A percentile compares a stretch with the other conserved stretches of the same genome.
Evolutionary conservation across 2,113 vertebrate species (phyloP).

Genomic region (Rhabdomys dilectus): DNA sequence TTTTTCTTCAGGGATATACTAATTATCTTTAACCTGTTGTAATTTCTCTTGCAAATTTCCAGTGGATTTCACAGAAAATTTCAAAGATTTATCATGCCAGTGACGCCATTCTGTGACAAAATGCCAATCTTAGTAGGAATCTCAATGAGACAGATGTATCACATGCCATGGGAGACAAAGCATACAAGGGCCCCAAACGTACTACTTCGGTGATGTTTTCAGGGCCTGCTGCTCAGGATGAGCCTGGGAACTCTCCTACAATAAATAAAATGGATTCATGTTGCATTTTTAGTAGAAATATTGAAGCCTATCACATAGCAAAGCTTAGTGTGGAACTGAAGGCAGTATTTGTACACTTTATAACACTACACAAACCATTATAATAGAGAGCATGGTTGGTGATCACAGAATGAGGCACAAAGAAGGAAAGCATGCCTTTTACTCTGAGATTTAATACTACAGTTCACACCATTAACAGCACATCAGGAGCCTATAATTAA

Average conservation of each 20-base stretch:
- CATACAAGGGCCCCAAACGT: not conserved
- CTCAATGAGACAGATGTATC: not conserved
- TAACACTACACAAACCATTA: not conserved
- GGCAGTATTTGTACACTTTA: not conserved
- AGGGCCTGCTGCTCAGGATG: not conserved
- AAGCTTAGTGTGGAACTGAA: not conserved
- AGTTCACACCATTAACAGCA: not conserved
- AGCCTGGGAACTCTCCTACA: not conserved
- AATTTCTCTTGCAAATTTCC: not conserved
- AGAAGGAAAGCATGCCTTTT: not conserved
- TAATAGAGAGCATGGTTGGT: not conserved
- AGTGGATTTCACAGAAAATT: not conserved
- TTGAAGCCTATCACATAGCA: not conserved
- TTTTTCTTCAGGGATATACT: not conserved
- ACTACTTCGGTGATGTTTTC: not conserved
- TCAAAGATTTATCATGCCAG: not conserved
- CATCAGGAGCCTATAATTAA: not conserved
- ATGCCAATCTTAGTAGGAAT: not conserved
- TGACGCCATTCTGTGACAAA: not conserved
- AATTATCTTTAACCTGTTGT: not conserved
- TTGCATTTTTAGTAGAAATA: not conserved
- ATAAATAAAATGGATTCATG: not conserved
- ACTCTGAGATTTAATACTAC: not conserved
- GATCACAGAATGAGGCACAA: not conserved
- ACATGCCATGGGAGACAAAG: not conserved